These are phyloP conservation scores for Orientallactaga bullata DNA, from an alignment of 2,113 vertebrate genomes.

Conservation along the genomic window DNA sequence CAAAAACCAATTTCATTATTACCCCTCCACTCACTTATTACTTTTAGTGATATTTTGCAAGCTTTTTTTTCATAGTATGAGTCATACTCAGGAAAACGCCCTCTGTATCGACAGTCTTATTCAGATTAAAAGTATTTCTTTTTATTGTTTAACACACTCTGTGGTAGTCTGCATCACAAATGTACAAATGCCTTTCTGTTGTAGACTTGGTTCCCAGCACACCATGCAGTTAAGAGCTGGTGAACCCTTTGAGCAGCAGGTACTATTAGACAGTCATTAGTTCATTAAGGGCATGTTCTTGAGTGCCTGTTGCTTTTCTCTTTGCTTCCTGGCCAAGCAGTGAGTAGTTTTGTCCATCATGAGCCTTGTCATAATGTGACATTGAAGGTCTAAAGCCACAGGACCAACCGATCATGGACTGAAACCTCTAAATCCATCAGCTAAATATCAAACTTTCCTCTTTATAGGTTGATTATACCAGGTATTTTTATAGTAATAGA, in stretches of 20 bases:
- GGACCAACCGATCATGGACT: too few species aligned
- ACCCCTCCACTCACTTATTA: not conserved
- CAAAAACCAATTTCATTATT: not conserved
- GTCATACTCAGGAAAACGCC: not conserved
- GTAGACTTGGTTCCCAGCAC: not conserved
- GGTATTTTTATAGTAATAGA: not conserved
- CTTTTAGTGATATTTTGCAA: not conserved
- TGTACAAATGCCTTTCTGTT: not conserved
- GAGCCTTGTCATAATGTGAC: accelerated
- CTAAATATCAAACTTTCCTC: not conserved
- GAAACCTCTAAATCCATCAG: not conserved
- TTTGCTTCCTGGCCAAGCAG: too few species aligned
- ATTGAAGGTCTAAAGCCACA: not conserved
- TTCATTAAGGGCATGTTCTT: not conserved
- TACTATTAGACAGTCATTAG: accelerated
- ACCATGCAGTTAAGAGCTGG: not conserved
- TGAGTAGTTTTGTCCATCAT: not conserved
- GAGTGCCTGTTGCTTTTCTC: too few species aligned
- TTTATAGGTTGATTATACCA: not conserved
- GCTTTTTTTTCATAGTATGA: not conserved
- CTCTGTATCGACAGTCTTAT: not conserved
- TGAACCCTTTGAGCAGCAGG: not conserved
- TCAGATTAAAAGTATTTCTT: not conserved
- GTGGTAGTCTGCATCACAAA: too few species aligned
- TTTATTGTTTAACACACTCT: not conserved